Base-by-base conservation (phyloP, 2,888 invertebrate species). In the Diarsia dahlii region DNA sequence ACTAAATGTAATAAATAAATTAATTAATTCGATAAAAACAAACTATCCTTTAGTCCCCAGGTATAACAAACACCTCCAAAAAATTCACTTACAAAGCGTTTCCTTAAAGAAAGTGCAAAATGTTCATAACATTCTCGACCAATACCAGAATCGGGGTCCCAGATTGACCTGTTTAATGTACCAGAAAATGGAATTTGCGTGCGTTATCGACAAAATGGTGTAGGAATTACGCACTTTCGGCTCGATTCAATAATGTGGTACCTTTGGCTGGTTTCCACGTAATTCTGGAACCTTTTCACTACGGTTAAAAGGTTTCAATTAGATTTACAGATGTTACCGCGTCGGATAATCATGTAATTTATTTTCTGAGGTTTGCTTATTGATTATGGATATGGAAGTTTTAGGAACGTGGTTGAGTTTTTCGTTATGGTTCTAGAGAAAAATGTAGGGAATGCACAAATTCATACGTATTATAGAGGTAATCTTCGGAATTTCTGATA, bases 131-230 rank as follows among this genome's bases (percentile, higher is more conserved):
- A 84, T 82, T 86, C 72, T 78, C 84, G 73, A 73, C 84, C 87
- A 85, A 79, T 87, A 78, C 81, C 82, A 71, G 65, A 81, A 74
- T 68, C 58, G 66, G 39, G 77, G 78, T 79, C 71, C 71, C 88
- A 90, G 90, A 93, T 93, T 92, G 94, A 93, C 92, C 92, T 90
- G 92, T 90, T 88, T 93, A 95, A 95, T 95, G 94, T 94, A 91
- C 89, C 92, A 91, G 94, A 95, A 95, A 95, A 95, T 95, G 90
- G 93, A 93, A 93, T 94, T 89, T 91, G 90, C 90, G 89, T 91
- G 89, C 90, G 90, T 92, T 90, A 91, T 88, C 90, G 92, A 91
- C 92, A 91, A 92, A 92, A 89, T 89, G 86, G 87, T 87, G 45
- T 85, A 86, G 71, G 80, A 80, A 89, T 86, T 79, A 86, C 88